Evolutionary conservation across 2,888 invertebrate species (phyloP), one percentile per base, ranked within the genome.

Genomic region (Lutraria lutraria): DNA sequence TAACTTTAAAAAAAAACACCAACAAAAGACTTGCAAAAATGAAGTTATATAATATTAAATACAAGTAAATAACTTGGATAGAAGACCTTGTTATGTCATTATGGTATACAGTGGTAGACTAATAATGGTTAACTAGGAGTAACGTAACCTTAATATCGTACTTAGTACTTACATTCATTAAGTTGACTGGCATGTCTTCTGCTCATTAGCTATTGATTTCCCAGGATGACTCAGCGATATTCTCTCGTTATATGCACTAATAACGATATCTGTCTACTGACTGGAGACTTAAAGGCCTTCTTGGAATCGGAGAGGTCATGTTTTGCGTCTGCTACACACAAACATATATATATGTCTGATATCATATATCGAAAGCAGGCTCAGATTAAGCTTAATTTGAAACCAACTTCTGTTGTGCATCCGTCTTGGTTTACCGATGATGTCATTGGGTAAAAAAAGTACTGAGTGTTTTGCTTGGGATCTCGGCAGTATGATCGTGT

Each of bases 161-260:
- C 76, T 76, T 76, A 76, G 31, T 76, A 76, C 76, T 76, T 76
- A 76, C 34, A 76, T 76, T 76, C 31, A 76, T 76, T 76, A 76
- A 34, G 34, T 76, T 31, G 76, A 15, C 76, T 76, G 34, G 76
- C 29, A 34, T 34, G 8, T 31, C 29, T 76, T 31, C 1, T 43
- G 43, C 76, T 34, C 76, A 76, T 76, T 76, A 76, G 76, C 15
- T 76, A 76, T 76, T 76, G 76, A 76, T 76, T 76, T 76, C 76
- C 34, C 34, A n/a, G 34, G 13, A 76, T 76, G 76, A 76, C 76
- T 76, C 13, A 76, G 76, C 76, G 4, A 76, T 76, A 12, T 76
- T 34, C 76, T 76, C 76, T 25, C 25, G 25, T 25, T 68, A 10
- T 68, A 68, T 68, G 63, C 63, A 25, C 4, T 25, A 68, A 68